Base-by-base conservation (phyloP, 2,113 vertebrate genomes). In the Odontesthes bonariensis region DNA sequence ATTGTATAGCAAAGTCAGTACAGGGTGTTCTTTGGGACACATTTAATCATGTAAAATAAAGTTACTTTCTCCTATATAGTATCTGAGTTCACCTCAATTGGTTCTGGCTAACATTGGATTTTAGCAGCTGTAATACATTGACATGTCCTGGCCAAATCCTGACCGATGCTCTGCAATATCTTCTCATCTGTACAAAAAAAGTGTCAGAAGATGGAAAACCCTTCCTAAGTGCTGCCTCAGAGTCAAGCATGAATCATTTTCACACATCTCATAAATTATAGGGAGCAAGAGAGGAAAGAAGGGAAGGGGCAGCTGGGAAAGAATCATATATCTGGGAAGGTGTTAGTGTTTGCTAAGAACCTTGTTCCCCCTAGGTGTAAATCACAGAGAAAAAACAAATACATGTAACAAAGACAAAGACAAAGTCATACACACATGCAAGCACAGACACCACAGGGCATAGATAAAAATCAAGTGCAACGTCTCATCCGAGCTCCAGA, bases 221-320 rank as follows among this genome's bases (percentile, higher is more conserved):
- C 52, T 19, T 40, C 60, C 56, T 72, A 58, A 44, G 40, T 19
- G 19, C 60, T 51, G 55, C 42, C 44, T 51, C 35, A 71, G 61
- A 69, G 56, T 72, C 23, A 57, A 22, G n/a, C 55, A 72, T 87
- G 84, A 90, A 90, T 92, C 22, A 88, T 87, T 88, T 92, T 92
- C 85, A 90, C 89, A 78, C 75, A 5, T 88, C 81, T 71, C 46
- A 75, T 65, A 77, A 89, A 84, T 89, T 89, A 91, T 46, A 73
- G 56, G 52, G 38, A 73, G 52, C 51, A 55, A 17, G 46, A 20
- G 51, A 73, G 42, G 40, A 66, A 46, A 62, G 38, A 40, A 35
- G 46, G 78, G 58, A 20, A 46, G 27, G 33, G 42, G 79, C 51
- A 78, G 56, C 55, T 23, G 23, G 47, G n/a, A 59, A 27, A 68